These are phyloP conservation scores for Scolanthus callimorphus DNA, from an alignment of 92 coral and sea anemone species.

Conservation along the genomic window DNA sequence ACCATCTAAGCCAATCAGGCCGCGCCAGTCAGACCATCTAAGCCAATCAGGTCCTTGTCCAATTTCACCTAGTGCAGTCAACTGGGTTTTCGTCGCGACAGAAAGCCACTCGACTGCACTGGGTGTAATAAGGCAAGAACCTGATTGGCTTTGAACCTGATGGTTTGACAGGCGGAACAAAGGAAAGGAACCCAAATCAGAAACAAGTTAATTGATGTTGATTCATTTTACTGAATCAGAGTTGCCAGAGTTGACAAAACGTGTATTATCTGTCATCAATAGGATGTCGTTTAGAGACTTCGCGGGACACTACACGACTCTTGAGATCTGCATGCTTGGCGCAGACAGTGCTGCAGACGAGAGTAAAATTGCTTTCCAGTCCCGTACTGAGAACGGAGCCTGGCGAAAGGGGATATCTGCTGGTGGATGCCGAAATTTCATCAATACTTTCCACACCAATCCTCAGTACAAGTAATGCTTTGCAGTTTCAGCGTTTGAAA, in stretches of 20 bases:
- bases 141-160: not conserved
- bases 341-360: slow-evolving; percentile 64
- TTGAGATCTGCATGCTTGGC: slow-evolving; percentile 93
- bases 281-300: slow-evolving; percentile 98
- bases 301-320: slow-evolving; percentile 51
- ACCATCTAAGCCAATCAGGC: no score
- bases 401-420: slow-evolving; percentile 84
- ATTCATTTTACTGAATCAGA: no score
- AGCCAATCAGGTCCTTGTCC: no score
- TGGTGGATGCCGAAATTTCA: slow-evolving; percentile 98
- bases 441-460: slow-evolving; percentile 80
- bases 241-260: no score
- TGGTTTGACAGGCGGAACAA: no score
- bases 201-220: not conserved
- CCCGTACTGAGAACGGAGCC: slow-evolving; percentile 57
- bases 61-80: no score
- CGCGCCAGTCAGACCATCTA: no score
- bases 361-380: slow-evolving; percentile 49
- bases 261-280: no score
- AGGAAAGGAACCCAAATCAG: no score
- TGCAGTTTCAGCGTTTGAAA: no score
- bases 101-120: no score
- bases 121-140: no score
- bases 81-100: not conserved
- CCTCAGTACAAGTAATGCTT: slow-evolving; percentile 82